Evolutionary conservation across 2,113 vertebrate species (phyloP), one percentile per base, ranked within the genome.

Genomic region (Oreochromis aureus): DNA sequence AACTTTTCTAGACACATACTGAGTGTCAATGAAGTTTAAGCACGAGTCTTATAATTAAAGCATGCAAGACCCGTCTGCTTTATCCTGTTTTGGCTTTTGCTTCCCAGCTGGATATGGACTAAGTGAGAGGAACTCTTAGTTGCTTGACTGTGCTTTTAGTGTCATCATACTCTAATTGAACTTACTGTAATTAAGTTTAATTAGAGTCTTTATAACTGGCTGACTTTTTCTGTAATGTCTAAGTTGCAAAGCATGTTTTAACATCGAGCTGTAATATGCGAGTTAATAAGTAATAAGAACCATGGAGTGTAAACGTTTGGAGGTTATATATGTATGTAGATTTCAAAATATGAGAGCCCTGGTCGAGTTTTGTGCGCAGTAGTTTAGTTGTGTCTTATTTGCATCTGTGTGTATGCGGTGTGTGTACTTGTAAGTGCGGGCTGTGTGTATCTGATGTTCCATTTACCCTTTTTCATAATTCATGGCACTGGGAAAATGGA

Each of bases 391-490:
- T 80, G 73, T 86, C 39, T 81, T 82, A 18, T 83, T 71, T 86
- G 83, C 32, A 27, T 46, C 51, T 83, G 80, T 87, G 88, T 89
- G 86, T 61, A 34, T 81, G 59, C 27, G 48, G 80, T 86, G 83
- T 88, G 90, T 91, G 24, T 54, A 83, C 63, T 81, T 87, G 46
- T 24, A 54, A 88, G 87, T 82, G 87, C 6, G 32, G 76, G 82
- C 46, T 83, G 90, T 90, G 93, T 94, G 93, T 93, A 87, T 91
- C 69, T 91, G 91, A 93, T 93, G 92, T 92, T 92, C 91, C 93
- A 93, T 94, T 95, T 94, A 89, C 84, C 82, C 91, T 95, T 83
- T 92, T 93, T 94, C 89, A 95, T 95, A 92, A 95, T 96, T 94
- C 92, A 95, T 94, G 84, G 85, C 88, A 81, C 83, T 84, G 85